These are phyloP conservation scores for Aelia acuminata DNA, from an alignment of 2,888 invertebrate species.

Conservation along the genomic window DNA sequence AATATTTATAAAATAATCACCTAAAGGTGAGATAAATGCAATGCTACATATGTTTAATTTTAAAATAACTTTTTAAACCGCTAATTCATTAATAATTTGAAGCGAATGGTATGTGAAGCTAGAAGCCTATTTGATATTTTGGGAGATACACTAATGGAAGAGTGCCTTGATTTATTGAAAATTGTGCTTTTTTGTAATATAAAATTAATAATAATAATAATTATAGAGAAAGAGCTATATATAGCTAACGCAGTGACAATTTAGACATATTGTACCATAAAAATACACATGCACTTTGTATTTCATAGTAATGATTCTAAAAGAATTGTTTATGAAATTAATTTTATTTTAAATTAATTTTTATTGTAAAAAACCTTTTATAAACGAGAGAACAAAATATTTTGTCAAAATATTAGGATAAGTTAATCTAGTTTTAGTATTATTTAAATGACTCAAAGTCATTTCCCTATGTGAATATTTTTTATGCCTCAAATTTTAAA, in stretches of 20 bases:
- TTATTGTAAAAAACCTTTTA: slow-evolving; percentile 61
- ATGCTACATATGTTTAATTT: too few species aligned
- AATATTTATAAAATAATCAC: too few species aligned
- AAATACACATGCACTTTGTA: slow-evolving; percentile 57
- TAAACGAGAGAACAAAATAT: slow-evolving; percentile 62
- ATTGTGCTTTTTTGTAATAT: slow-evolving; percentile 51
- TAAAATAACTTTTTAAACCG: not conserved
- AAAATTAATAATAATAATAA: slow-evolving; percentile 24
- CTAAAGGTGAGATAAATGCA: too few species aligned
- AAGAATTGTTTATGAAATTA: slow-evolving; percentile 51
- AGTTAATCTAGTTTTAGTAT: slow-evolving; percentile 61
- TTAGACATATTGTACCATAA: slow-evolving; percentile 57
- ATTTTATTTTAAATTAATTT: slow-evolving; percentile 50
- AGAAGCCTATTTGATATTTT: not conserved
- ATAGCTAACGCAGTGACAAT: slow-evolving; percentile 57
- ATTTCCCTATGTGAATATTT: slow-evolving; percentile 63
- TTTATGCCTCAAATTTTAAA: slow-evolving; percentile 61
- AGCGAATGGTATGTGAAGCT: not conserved
- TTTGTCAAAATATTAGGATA: slow-evolving; percentile 60
- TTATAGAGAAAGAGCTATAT: slow-evolving; percentile 48
- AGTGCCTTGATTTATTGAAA: slow-evolving; percentile 32
- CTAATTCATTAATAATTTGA: not conserved
- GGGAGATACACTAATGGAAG: not conserved
- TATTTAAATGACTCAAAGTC: slow-evolving; percentile 60
- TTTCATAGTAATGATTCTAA: slow-evolving; percentile 48